phyloP scores from a whole-genome alignment of 2,797 vertebrate species.

The Toxotes lorentzi region DNA sequence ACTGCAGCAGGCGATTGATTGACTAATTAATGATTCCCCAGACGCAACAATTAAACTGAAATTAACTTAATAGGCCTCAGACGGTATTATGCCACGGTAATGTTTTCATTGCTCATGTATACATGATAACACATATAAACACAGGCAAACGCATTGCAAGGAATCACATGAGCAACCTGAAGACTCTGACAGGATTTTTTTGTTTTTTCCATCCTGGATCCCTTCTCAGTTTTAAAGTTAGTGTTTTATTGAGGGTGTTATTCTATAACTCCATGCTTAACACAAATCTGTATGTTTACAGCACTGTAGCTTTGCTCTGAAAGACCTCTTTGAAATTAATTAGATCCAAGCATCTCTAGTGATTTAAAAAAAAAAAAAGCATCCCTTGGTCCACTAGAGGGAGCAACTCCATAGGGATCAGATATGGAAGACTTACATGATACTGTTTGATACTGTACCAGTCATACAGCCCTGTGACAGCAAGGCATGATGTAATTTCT shows the following conservation, averaged over 20 bases:
- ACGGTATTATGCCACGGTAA: slow-evolving; percentile 48
- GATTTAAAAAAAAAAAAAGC: slow-evolving; percentile 47
- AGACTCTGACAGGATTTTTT: slow-evolving; percentile 4
- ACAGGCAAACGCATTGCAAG: slow-evolving; percentile 14
- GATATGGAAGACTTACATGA: slow-evolving; percentile 25
- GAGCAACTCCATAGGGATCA: slow-evolving; percentile 76
- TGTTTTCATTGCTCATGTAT: slow-evolving; percentile 78
- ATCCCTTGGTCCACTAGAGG: slow-evolving; percentile 75
- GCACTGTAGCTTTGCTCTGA: neutral
- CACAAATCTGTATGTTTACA: slow-evolving; percentile 18
- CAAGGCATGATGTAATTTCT: slow-evolving; percentile 4
- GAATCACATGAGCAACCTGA: slow-evolving; percentile 8
- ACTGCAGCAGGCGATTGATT: slow-evolving; percentile 75
- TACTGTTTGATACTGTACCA: slow-evolving; percentile 1
- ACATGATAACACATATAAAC: slow-evolving; percentile 64
- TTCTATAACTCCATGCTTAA: slow-evolving; percentile 12
- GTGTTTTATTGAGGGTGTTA: slow-evolving; percentile 2
- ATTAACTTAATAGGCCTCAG: slow-evolving; percentile 76
- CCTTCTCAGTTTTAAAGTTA: neutral
- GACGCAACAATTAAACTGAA: slow-evolving; percentile 83
- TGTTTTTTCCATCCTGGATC: neutral
- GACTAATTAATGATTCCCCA: slow-evolving; percentile 85
- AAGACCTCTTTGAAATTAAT: slow-evolving; percentile 12
- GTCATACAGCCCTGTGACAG: neutral
- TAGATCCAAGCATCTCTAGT: neutral